Evolutionary conservation across 1,140 invertebrate species (phyloP).

Genomic region (Drosophila novamexicana): DNA sequence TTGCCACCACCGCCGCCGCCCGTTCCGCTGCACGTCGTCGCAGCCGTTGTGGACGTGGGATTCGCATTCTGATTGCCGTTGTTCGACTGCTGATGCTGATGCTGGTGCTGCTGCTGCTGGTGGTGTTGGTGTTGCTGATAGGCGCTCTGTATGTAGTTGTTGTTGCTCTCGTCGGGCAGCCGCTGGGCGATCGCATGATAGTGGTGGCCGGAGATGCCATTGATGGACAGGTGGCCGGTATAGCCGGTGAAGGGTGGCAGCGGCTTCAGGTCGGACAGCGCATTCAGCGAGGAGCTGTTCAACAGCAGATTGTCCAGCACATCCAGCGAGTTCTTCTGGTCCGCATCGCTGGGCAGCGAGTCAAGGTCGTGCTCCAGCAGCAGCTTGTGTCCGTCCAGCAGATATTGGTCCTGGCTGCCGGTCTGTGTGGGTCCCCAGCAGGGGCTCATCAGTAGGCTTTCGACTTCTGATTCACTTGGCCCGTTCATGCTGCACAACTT

Average conservation of each 20-base stretch:
- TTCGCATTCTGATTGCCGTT: constrained; percentile 73
- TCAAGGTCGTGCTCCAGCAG: constrained; percentile 83
- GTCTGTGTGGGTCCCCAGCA: constrained; percentile 84
- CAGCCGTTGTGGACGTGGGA: constrained; percentile 71
- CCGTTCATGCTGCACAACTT: constrained; percentile 85
- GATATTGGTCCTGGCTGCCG: constrained; percentile 82
- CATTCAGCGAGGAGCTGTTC: constrained; percentile 86
- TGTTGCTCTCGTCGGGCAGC: constrained; percentile 89
- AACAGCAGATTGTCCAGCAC: constrained; percentile 88
- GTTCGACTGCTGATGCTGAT: constrained; percentile 47
- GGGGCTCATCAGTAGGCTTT: constrained; percentile 84
- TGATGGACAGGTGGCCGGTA: constrained; percentile 92
- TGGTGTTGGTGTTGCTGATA: constrained; percentile 80
- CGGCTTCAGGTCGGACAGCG: constrained; percentile 93
- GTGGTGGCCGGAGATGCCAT: constrained; percentile 94
- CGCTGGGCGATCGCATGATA: constrained; percentile 92
- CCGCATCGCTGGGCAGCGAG: constrained; percentile 81
- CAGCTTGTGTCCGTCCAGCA: constrained; percentile 84
- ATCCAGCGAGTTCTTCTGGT: constrained; percentile 86
- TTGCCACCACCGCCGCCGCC: constrained; percentile 22
- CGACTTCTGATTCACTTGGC: constrained; percentile 84
- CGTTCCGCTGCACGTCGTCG: constrained; percentile 45
- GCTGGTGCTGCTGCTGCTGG: constrained; percentile 39
- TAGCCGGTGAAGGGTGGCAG: constrained; percentile 94
- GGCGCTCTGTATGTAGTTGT: constrained; percentile 87